phyloP scores from a whole-genome alignment of 2,797 vertebrate species.

The Hyperoplus lanceolatus region DNA sequence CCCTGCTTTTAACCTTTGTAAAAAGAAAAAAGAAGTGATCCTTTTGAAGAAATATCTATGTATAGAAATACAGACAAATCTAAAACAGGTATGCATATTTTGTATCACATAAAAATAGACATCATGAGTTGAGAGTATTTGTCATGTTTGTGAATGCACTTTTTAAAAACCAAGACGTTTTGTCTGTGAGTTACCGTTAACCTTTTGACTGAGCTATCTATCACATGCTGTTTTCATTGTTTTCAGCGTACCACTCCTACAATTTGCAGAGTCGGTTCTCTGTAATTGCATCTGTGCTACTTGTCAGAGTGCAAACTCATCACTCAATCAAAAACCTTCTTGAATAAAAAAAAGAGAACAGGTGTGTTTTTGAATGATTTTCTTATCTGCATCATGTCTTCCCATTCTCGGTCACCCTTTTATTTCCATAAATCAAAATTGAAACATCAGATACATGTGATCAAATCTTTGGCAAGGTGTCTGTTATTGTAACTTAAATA shows the following conservation, averaged over 20 bases:
- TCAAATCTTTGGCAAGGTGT: constrained; percentile 1
- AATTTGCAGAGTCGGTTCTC: constrained; percentile 80
- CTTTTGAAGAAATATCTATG: constrained; percentile 91
- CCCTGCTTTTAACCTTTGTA: constrained; percentile 95
- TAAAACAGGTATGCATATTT: constrained; percentile 92
- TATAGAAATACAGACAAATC: constrained; percentile 93
- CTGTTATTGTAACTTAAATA: constrained; percentile 6
- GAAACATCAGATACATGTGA: constrained; percentile 4
- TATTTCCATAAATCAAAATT: constrained; percentile 39
- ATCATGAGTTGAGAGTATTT: constrained; percentile 97
- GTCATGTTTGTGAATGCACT: constrained; percentile 99
- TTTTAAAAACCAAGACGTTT: constrained; percentile 96
- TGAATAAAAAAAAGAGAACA: constrained; percentile 87
- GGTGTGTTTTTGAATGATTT: constrained; percentile 78
- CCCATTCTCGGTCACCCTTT: constrained; percentile 18
- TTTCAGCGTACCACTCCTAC: constrained; percentile 83
- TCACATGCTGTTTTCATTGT: constrained; percentile 87
- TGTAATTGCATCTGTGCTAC: constrained; percentile 81
- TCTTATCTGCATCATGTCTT: constrained; percentile 46
- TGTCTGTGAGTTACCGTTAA: constrained; percentile 95
- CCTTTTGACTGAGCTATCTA: constrained; percentile 93
- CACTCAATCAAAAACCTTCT: constrained; percentile 85
- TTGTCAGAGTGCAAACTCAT: constrained; percentile 81
- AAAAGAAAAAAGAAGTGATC: constrained; percentile 85
- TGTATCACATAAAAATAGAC: constrained; percentile 88